Percentiles rank a stretch among this genome's conserved stretches.
phyloP scores from a whole-genome alignment of 2,113 vertebrate species.

The Chloropsis cyanopogon region DNA sequence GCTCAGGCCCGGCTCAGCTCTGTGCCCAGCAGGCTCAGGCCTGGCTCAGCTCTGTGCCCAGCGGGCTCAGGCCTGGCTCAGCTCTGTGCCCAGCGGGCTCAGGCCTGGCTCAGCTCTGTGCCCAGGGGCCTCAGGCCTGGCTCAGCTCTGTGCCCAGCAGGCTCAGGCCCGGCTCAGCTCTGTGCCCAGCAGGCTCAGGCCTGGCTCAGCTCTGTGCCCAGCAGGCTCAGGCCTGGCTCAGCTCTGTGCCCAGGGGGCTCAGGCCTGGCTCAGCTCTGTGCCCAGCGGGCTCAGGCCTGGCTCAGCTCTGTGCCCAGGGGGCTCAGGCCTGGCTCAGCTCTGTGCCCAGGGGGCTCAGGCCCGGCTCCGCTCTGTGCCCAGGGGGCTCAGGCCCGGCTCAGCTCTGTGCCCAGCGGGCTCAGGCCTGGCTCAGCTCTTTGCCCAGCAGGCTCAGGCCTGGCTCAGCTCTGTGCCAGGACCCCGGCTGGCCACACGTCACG shows the following conservation, averaged over 20 bases:
- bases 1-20: neutral
- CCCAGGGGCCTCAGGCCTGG: neutral
- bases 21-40: neutral
- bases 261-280: too few species aligned
- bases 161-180: neutral
- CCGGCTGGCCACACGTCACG: accelerated
- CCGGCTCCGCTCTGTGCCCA: too few species aligned
- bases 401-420: neutral
- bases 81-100: neutral
- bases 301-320: too few species aligned
- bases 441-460: neutral
- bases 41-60: neutral
- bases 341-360: too few species aligned
- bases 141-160: neutral
- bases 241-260: neutral
- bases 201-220: neutral
- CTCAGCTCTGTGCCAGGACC: neutral
- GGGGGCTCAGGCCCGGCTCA: too few species aligned
- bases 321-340: too few species aligned
- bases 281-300: too few species aligned
- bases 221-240: neutral
- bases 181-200: neutral
- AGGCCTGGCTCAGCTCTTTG: neutral
- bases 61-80: neutral
- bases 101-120: neutral